Conservation (phyloP, 2,888 invertebrate genomes). For the Sinodicranocentrus sp. region DNA sequence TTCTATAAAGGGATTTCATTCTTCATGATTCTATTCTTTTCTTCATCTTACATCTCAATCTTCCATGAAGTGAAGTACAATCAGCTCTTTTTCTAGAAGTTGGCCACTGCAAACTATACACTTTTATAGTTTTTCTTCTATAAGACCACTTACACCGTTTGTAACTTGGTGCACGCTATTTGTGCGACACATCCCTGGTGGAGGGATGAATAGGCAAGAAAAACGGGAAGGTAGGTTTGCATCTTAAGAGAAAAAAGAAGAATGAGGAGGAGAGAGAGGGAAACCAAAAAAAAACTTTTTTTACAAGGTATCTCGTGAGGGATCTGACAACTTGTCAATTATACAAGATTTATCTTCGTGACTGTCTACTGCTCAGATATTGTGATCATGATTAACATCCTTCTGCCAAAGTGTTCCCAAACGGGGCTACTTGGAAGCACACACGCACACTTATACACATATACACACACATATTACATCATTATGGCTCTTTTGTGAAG, state of each 20-base stretch:
- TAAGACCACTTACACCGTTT: constrained; percentile 77
- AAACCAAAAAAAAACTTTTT: constrained; percentile 47
- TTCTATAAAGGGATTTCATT: constrained; percentile 4
- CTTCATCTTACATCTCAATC: constrained; percentile 83
- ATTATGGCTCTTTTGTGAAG: not conserved
- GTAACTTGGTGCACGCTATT: not conserved
- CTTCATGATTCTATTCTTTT: constrained; percentile 4
- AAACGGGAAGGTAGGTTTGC: constrained; percentile 35
- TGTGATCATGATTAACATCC: constrained; percentile 74
- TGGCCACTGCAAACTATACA: constrained; percentile 76
- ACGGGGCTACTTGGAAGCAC: constrained; percentile 45
- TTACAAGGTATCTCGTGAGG: constrained; percentile 69
- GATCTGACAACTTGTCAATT: constrained; percentile 75
- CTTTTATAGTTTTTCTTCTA: constrained; percentile 88
- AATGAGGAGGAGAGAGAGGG: not conserved
- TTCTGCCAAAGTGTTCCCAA: constrained; percentile 71
- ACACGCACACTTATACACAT: constrained; percentile 12
- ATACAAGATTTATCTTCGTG: constrained; percentile 75
- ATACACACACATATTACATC: constrained; percentile 26
- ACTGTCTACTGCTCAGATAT: constrained; percentile 71
- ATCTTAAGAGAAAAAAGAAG: too few species aligned
- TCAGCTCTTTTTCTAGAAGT: constrained; percentile 9
- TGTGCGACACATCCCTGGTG: not conserved
- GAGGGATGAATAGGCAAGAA: constrained; percentile 28
- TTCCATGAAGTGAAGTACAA: constrained; percentile 83